phyloP scores from a whole-genome alignment of 64 coral and sea anemone species.

The Catalaphyllia jardinei region DNA sequence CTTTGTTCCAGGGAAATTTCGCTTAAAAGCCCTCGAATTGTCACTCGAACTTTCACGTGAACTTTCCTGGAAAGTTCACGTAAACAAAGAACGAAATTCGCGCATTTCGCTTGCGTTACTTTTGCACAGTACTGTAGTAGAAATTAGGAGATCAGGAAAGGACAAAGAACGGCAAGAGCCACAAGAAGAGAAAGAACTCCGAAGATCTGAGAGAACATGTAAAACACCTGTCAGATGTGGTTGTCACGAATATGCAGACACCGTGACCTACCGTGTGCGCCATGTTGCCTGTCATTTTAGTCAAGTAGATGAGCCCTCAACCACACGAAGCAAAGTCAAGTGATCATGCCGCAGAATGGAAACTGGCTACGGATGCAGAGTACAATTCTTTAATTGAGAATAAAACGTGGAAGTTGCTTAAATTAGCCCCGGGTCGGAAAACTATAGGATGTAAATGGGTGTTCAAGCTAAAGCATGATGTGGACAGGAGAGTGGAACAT shows the following conservation, averaged over 20 bases:
- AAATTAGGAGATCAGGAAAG: background rate
- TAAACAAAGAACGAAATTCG: no score
- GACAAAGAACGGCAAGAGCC: background rate
- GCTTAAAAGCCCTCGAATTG: no score
- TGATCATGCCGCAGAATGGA: constrained; percentile 21
- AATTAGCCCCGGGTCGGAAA: constrained; percentile 19
- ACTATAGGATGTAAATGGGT: constrained; percentile 39
- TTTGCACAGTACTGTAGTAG: no score
- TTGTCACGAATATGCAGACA: constrained; percentile 37
- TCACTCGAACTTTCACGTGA: no score
- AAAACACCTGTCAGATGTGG: constrained; percentile 44
- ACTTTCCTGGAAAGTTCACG: no score
- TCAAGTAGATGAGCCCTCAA: constrained; percentile 16
- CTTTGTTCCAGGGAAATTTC: no score
- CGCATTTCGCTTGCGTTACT: no score
- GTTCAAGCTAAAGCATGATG: constrained; percentile 20
- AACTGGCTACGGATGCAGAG: constrained; percentile 17
- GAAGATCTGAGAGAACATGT: constrained; percentile 17
- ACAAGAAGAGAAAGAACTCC: background rate
- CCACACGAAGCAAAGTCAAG: constrained; percentile 19
- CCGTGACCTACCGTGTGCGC: background rate
- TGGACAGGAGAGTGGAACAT: constrained; percentile 29
- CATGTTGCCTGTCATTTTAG: constrained; percentile 32
- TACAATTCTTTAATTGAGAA: constrained; percentile 23
- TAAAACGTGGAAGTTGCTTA: constrained; percentile 6